These are phyloP conservation scores for Pomacea canaliculata DNA, from an alignment of 2,888 invertebrate species.

Conservation along the genomic window DNA sequence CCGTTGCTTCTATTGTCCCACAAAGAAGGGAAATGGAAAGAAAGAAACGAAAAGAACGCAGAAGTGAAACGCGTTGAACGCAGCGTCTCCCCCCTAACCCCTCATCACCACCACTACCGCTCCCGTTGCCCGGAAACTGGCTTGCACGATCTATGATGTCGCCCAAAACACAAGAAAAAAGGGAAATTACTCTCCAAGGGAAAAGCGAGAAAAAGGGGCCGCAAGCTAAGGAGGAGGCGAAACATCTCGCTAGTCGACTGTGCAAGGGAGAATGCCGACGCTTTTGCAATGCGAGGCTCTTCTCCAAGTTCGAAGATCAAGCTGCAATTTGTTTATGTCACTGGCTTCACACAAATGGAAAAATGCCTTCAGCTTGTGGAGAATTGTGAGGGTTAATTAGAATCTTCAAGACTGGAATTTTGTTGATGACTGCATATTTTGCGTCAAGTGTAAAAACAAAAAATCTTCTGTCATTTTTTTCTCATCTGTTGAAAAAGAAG, in stretches of 20 bases:
- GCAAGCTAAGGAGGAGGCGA: neutral
- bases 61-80: neutral
- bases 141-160: neutral
- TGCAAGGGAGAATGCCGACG: no score
- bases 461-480: no score
- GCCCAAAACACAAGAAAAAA: neutral
- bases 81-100: neutral
- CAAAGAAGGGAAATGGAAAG: neutral
- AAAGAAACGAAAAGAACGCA: neutral
- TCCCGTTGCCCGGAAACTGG: neutral
- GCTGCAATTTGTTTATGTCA: no score
- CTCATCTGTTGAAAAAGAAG: no score
- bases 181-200: neutral
- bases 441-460: no score
- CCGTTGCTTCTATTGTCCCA: conserved; percentile 1
- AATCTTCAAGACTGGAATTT: no score
- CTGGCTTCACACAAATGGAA: no score
- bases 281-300: no score
- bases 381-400: no score
- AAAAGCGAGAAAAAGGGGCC: neutral
- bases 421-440: no score
- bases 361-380: no score
- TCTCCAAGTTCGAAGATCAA: no score
- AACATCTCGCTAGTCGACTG: neutral
- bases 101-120: neutral